These are phyloP conservation scores for Boloria selene DNA, from an alignment of 2,888 invertebrate species.

Conservation along the genomic window DNA sequence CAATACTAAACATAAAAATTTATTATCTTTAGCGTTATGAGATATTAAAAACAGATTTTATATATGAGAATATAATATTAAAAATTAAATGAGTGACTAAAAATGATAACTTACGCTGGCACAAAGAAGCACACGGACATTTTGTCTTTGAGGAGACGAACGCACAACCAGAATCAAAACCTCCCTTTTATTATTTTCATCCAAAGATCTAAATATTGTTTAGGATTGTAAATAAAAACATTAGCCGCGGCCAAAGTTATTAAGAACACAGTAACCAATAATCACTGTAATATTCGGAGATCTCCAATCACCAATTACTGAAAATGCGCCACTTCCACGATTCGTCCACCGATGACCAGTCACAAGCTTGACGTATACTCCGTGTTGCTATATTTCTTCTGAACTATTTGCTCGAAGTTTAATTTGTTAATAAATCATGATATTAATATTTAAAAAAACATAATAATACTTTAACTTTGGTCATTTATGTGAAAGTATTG, in stretches of 20 bases:
- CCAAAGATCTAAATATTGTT: slow-evolving; percentile 52
- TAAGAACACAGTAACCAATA: slow-evolving; percentile 77
- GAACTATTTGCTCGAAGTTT: not conserved
- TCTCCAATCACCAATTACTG: slow-evolving; percentile 83
- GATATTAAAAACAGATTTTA: not conserved
- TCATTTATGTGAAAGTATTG: not conserved
- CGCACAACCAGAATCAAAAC: slow-evolving; percentile 50
- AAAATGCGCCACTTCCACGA: slow-evolving; percentile 80
- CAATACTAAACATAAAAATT: not conserved
- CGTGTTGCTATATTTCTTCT: slow-evolving; percentile 52
- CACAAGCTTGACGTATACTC: slow-evolving; percentile 75
- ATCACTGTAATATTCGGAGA: slow-evolving; percentile 78
- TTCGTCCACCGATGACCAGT: slow-evolving; percentile 82
- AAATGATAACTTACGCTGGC: slow-evolving; percentile 85
- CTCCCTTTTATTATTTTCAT: slow-evolving; percentile 42
- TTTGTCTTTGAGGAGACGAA: slow-evolving; percentile 61
- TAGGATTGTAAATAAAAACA: slow-evolving; percentile 55
- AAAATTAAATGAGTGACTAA: slow-evolving; percentile 5
- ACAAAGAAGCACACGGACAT: slow-evolving; percentile 88
- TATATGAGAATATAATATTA: not conserved
- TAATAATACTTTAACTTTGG: too few relatives aligned
- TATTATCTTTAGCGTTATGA: not conserved
- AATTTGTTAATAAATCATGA: not conserved
- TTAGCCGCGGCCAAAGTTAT: slow-evolving; percentile 70
- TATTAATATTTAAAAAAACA: too few relatives aligned